Base-by-base conservation (phyloP, 2,888 invertebrate species). In the Rhorus exstirpatorius region DNA sequence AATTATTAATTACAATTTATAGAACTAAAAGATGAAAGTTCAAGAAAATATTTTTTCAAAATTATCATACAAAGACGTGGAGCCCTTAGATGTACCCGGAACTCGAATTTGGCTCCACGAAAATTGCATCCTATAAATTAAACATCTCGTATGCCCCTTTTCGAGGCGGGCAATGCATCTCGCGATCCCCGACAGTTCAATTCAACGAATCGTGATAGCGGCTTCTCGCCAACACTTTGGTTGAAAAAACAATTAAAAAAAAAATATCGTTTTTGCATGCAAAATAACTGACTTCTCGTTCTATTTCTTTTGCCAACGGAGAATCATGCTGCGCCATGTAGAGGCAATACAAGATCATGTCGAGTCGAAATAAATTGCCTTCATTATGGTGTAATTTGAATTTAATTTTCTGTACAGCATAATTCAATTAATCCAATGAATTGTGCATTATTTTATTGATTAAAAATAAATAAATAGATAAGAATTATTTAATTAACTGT, bases 181-280 rank as follows among this genome's bases (percentile, higher is more conserved):
- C 63, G 63, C 38, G 44, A 12, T 31, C 65, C 35, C 31, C 31
- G 55, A 58, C 75, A 7, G 65, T 17, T 58, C 55, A 14, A 46
- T 75, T 58, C 75, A 58, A 14, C 46, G 58, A 67, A 67, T 60
- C 67, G 58, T 35, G 35, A 58, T 49, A 35, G 58, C 76, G 67
- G 67, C 38, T 46, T 49, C 19, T 49, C 14, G 12, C 31, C 24
- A 26, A 26, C 19, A 10, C 17, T 7, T 6, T 10, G 17, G 3
- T 24, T 70, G n/a, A n/a, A n/a, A n/a, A n/a, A n/a, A n/a, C n/a
- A n/a, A n/a, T n/a, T n/a, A n/a, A 2, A 63, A 44, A 63, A 75
- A 53, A 65, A 31, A 55, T 3, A 31, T 31, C 31, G 3, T 3
- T 6, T 31, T 6, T 31, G 6, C 31, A 31, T 31, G 31, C 31